Evolutionary conservation across 2,888 invertebrate species (phyloP).

Genomic region (Lepidonotus clava): DNA sequence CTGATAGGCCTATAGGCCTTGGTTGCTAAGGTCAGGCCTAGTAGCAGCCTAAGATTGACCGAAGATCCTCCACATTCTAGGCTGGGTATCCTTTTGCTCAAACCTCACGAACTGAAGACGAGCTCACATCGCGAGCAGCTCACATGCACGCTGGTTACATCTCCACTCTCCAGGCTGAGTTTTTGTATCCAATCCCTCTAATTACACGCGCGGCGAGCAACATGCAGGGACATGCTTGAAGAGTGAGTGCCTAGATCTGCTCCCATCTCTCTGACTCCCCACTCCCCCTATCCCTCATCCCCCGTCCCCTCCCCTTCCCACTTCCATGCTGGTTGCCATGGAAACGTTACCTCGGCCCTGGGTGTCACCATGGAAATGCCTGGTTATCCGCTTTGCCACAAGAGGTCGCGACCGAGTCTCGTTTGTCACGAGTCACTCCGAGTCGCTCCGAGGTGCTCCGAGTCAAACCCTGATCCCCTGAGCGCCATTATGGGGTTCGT

Average conservation of each 20-base stretch:
- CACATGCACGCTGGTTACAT: too few species aligned
- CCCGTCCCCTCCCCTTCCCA: background rate
- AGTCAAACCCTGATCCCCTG: background rate
- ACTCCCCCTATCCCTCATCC: background rate
- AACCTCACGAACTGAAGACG: too few species aligned
- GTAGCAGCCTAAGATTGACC: too few species aligned
- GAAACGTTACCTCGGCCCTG: background rate
- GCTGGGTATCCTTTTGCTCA: too few species aligned
- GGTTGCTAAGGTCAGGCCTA: too few species aligned
- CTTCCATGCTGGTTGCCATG: slow-evolving; percentile 1
- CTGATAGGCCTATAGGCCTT: too few species aligned
- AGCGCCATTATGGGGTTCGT: background rate
- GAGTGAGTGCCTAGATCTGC: background rate
- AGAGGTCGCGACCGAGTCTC: slow-evolving; percentile 16
- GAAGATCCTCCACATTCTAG: too few species aligned
- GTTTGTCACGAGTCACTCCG: background rate
- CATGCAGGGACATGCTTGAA: too few species aligned
- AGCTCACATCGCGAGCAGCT: too few species aligned
- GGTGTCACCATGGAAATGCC: slow-evolving; percentile 1
- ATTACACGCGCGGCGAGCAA: too few species aligned
- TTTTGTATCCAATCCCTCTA: too few species aligned
- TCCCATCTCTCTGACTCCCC: background rate
- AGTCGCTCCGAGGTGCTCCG: background rate
- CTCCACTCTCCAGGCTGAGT: too few species aligned
- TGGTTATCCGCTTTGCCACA: background rate